These are phyloP conservation scores for Dicyrtoma fusca DNA, from an alignment of 2,888 invertebrate species.

Conservation along the genomic window DNA sequence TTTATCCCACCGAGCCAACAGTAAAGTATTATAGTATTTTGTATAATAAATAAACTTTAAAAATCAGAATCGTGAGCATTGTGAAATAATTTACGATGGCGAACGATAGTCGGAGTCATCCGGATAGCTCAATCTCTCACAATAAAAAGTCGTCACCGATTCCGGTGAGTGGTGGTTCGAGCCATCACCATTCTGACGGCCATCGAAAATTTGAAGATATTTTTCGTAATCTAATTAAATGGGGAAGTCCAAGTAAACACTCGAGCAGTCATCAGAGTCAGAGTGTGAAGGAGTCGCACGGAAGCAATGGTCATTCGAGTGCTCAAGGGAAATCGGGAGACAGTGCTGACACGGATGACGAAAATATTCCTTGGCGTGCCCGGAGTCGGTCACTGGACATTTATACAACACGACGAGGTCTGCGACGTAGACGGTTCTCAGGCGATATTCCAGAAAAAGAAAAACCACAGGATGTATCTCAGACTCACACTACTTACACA, in stretches of 20 bases:
- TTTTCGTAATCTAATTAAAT: constrained; percentile 51
- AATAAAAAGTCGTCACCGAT: constrained; percentile 19
- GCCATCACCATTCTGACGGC: background rate
- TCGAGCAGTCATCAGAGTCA: constrained; percentile 1
- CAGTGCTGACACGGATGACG: constrained; percentile 3
- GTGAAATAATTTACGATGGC: background rate
- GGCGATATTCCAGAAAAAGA: constrained; percentile 36
- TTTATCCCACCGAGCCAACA: no score
- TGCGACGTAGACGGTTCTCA: constrained; percentile 48
- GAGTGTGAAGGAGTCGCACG: background rate
- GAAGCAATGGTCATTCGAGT: background rate
- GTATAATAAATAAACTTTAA: background rate
- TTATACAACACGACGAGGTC: constrained; percentile 34
- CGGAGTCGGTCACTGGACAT: constrained; percentile 49
- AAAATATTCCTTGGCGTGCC: constrained; percentile 21
- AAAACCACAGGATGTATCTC: constrained; percentile 34
- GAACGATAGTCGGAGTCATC: background rate
- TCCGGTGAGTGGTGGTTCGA: background rate
- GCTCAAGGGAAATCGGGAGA: background rate
- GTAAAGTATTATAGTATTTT: background rate
- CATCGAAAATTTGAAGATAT: constrained; percentile 44
- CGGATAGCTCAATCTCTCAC: background rate
- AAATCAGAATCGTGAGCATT: no score
- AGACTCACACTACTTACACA: constrained; percentile 49
- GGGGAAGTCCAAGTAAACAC: constrained; percentile 50